These are phyloP conservation scores for Steinernema scapterisci DNA, from an alignment of 2,888 invertebrate genomes.

Conservation along the genomic window DNA sequence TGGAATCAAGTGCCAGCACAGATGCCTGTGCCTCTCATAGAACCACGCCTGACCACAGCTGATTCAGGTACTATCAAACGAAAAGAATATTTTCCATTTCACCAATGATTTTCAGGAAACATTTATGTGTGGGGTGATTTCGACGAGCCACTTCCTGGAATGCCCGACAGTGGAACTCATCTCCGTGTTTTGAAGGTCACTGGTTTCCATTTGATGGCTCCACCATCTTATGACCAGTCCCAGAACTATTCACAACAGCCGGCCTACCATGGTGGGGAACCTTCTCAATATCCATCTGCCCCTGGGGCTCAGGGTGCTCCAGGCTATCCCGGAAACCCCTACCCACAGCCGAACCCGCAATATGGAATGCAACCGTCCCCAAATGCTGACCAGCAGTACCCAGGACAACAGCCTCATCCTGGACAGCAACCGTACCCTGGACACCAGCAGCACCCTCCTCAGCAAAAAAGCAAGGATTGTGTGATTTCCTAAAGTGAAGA, in stretches of 20 bases:
- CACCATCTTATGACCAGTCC: conserved; percentile 45
- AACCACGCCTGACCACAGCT: conserved; percentile 63
- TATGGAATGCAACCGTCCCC: background rate
- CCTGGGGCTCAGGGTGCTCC: too few relatives aligned
- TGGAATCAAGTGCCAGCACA: conserved; percentile 64
- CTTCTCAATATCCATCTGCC: too few relatives aligned
- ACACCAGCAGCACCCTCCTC: conserved; percentile 56
- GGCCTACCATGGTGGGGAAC: background rate
- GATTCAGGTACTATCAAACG: conserved; percentile 49
- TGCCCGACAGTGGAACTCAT: conserved; percentile 63
- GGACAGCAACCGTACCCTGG: background rate
- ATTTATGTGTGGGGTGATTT: conserved; percentile 67
- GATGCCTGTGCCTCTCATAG: conserved; percentile 65
- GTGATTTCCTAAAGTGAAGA: conserved; percentile 41
- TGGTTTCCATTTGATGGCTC: conserved; percentile 42
- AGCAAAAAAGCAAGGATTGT: conserved; percentile 63
- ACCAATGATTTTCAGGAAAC: conserved; percentile 48
- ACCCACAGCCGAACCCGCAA: background rate
- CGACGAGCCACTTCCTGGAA: conserved; percentile 65
- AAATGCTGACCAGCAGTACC: conserved; percentile 44
- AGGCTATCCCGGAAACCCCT: background rate
- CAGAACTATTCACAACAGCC: conserved; percentile 21
- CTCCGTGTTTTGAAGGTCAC: conserved; percentile 58
- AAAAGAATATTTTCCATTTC: background rate
- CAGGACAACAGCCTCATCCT: too few relatives aligned